phyloP scores from a whole-genome alignment of 2,113 vertebrate species.

The Cinclus cinclus region DNA sequence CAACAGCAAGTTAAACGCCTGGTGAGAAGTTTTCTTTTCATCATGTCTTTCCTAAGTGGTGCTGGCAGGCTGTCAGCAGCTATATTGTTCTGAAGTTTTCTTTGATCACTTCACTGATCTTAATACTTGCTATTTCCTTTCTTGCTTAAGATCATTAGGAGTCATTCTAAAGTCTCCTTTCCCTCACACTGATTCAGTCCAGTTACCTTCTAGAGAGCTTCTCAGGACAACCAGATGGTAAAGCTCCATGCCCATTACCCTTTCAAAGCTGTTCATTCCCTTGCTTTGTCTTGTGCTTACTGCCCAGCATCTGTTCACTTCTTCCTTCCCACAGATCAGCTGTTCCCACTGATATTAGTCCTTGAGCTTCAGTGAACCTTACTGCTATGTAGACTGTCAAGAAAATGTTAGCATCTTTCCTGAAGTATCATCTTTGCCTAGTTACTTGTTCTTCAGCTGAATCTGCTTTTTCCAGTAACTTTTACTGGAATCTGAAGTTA shows the following conservation, averaged over 20 bases:
- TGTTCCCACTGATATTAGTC: not conserved
- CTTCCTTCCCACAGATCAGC: not conserved
- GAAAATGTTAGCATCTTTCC: not conserved
- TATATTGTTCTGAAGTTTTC: not conserved
- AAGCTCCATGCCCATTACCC: slow-evolving; percentile 6
- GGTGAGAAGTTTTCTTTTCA: not conserved
- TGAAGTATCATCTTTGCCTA: not conserved
- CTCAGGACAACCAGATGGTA: slow-evolving; percentile 32
- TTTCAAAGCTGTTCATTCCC: not conserved
- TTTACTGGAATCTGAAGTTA: not conserved
- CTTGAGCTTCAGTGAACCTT: not conserved
- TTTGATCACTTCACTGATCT: not conserved
- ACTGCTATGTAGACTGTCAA: not conserved
- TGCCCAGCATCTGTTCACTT: slow-evolving; percentile 23
- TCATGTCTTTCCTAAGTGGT: not conserved
- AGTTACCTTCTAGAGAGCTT: not conserved
- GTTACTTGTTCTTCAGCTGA: not conserved
- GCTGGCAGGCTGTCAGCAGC: not conserved
- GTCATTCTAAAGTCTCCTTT: not conserved
- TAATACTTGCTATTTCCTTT: not conserved
- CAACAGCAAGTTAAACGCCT: not conserved
- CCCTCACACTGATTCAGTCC: not conserved
- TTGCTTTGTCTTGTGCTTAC: not conserved
- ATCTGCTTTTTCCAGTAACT: not conserved
- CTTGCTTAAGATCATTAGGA: slow-evolving; percentile 5